Percentiles rank a stretch among this genome's conserved stretches.
Conservation (phyloP, 2,113 vertebrate genomes). For the Orycteropus afer region DNA sequence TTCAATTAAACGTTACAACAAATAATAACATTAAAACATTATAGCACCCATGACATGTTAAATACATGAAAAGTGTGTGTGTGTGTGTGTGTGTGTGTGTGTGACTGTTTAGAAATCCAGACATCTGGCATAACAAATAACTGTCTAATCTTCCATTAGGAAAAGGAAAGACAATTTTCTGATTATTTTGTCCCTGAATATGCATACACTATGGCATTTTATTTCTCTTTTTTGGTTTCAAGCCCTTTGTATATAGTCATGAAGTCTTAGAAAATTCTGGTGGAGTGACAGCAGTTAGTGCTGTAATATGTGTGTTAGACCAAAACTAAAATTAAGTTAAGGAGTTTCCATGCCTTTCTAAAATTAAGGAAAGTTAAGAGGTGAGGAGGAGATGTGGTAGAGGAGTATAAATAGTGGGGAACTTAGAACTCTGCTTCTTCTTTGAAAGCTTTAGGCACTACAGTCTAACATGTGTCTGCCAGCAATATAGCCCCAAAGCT, state of each 20-base stretch:
- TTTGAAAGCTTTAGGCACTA: background rate
- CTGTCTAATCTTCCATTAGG: constrained; percentile 19
- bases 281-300: background rate
- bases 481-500: background rate
- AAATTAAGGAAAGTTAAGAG: background rate
- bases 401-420: background rate
- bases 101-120: constrained; percentile 4
- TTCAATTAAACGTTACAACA: constrained; percentile 19
- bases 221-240: background rate
- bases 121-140: constrained; percentile 44
- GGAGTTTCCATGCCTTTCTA: background rate
- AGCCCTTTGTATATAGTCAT: background rate
- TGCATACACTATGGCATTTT: background rate
- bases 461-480: background rate
- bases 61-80: background rate
- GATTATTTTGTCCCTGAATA: constrained; percentile 19
- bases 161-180: constrained; percentile 39
- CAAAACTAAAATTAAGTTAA: constrained; percentile 15
- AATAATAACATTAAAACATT: constrained; percentile 49
- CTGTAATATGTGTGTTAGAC: constrained; percentile 2
- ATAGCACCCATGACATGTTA: background rate
- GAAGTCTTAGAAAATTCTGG: constrained; percentile 32
- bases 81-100: background rate
- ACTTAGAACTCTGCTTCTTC: background rate
- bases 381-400: background rate